Evolutionary conservation across 2,888 invertebrate genomes (phyloP), one percentile per base, ranked within the genome.

Genomic region (Coenonympha arcania): DNA sequence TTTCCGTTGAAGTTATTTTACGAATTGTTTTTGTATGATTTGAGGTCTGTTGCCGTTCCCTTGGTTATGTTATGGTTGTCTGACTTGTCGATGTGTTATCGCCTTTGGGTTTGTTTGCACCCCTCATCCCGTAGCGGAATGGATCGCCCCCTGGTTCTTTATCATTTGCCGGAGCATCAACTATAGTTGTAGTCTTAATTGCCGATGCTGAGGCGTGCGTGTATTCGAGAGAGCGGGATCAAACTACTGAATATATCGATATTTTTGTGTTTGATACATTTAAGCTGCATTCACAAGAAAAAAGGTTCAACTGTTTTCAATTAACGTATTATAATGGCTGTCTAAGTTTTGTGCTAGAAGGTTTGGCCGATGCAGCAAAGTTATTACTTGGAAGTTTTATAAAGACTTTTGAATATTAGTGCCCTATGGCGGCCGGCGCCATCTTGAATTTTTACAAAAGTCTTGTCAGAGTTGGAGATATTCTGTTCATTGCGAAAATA

Each of bases 31-130:
- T 66, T 54, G 48, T 57, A 44, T 55, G 26, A 55, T 56, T 69
- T 65, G 59, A 59, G 60, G 55, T 56, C 57, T 69, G 68, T 71
- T 73, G 66, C 69, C 66, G 62, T 65, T 64, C 60, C 61, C 59
- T 69, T 64, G 63, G 56, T 59, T 73, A 64, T 62, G 65, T 72
- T n/a, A n/a, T n/a, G n/a, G n/a, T n/a, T n/a, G n/a, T n/a, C 66
- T 70, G 65, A 66, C 65, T 59, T 58, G 60, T 58, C 57, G 54
- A 58, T 59, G 59, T 58, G 55, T 39, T 37, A 6, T 24, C 39
- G 53, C 54, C 51, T 62, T 73, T 73, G 74, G 75, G 73, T 73
- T 77, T 69, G 75, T 73, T 69, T 71, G 79, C 79, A 76, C 76
- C 69, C 66, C 65, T 64, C 74, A 69, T 64, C 70, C 71, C 48